Evolutionary conservation across 2,797 vertebrate genomes (phyloP).

Genomic region (Eupleurogrammus muticus): DNA sequence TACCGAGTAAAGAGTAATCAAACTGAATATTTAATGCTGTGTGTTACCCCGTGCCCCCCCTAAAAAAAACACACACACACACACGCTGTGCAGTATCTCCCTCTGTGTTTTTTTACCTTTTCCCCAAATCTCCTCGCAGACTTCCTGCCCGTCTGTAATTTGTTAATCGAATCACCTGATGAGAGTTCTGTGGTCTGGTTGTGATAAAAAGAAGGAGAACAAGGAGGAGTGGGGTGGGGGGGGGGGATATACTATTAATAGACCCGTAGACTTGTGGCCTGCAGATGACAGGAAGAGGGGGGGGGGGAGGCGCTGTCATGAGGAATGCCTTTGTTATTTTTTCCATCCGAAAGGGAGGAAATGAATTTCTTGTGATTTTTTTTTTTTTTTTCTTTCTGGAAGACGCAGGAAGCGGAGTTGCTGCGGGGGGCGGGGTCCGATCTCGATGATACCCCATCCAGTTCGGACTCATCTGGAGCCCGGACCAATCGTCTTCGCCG

Average conservation of each 20-base stretch:
- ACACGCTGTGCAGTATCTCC: background rate
- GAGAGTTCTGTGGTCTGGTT: slow-evolving; percentile 86
- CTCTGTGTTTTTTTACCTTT: slow-evolving; percentile 38
- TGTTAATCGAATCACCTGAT: slow-evolving; percentile 91
- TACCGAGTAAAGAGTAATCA: slow-evolving; percentile 74
- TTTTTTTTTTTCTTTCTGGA: too few species aligned
- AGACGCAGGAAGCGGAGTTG: slow-evolving; percentile 30
- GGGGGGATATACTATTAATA: slow-evolving; percentile 95
- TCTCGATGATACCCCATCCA: slow-evolving; percentile 86
- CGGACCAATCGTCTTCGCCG: slow-evolving; percentile 79
- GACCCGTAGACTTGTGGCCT: slow-evolving; percentile 88
- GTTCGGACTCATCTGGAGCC: slow-evolving; percentile 52
- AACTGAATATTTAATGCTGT: slow-evolving; percentile 79
- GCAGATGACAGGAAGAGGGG: slow-evolving; percentile 93
- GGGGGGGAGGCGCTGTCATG: slow-evolving; percentile 86
- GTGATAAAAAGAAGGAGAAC: slow-evolving; percentile 79
- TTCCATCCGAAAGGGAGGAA: slow-evolving; percentile 88
- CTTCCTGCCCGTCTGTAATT: slow-evolving; percentile 65
- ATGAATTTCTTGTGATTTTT: slow-evolving; percentile 91
- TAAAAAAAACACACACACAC: slow-evolving; percentile 49
- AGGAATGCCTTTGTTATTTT: slow-evolving; percentile 88
- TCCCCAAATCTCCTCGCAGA: slow-evolving; percentile 36
- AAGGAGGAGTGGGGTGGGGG: slow-evolving; percentile 69
- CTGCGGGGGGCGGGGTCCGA: too few species aligned
- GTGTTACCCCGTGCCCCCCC: slow-evolving; percentile 25